A percentile compares a stretch with the other conserved stretches of the same genome.
Evolutionary conservation across 1,140 invertebrate genomes (phyloP).

Genomic region (Polyergus mexicanus): DNA sequence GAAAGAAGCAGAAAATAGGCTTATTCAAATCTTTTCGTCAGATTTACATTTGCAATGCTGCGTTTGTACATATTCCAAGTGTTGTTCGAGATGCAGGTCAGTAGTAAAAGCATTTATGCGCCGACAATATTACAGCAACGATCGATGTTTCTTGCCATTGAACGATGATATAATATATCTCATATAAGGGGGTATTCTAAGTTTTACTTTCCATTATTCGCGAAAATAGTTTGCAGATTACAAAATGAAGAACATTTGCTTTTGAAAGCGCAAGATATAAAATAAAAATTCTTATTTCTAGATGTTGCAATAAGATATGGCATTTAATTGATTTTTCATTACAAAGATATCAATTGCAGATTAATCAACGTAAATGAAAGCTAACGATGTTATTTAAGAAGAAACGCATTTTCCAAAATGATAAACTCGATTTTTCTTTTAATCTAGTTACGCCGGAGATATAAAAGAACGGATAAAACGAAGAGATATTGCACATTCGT

Average conservation of each 20-base stretch:
- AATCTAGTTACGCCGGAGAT: conserved; percentile 3
- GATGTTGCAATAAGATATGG: not conserved
- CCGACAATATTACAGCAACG: conserved; percentile 63
- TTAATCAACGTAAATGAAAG: not conserved
- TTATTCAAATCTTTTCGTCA: conserved; percentile 12
- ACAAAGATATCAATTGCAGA: not conserved
- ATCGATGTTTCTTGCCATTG: conserved; percentile 23
- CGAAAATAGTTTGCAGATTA: not conserved
- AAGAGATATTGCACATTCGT: conserved; percentile 3
- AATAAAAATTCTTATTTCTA: not conserved
- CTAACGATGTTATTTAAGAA: not conserved
- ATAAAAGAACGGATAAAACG: conserved; percentile 6
- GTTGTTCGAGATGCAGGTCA: conserved; percentile 53
- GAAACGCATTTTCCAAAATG: not conserved
- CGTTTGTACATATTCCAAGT: conserved; percentile 3
- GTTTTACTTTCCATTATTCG: conserved; percentile 10
- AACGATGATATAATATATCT: conserved; percentile 26
- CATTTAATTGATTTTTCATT: not conserved
- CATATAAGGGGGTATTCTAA: not conserved
- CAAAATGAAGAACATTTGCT: not conserved
- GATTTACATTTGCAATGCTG: conserved; percentile 7
- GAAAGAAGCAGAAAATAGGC: not conserved
- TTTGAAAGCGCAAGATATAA: not conserved
- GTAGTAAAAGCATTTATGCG: conserved; percentile 71
- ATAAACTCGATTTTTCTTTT: not conserved